Evolutionary conservation across 2,797 vertebrate genomes (phyloP).

Genomic region (Cuculus canorus): DNA sequence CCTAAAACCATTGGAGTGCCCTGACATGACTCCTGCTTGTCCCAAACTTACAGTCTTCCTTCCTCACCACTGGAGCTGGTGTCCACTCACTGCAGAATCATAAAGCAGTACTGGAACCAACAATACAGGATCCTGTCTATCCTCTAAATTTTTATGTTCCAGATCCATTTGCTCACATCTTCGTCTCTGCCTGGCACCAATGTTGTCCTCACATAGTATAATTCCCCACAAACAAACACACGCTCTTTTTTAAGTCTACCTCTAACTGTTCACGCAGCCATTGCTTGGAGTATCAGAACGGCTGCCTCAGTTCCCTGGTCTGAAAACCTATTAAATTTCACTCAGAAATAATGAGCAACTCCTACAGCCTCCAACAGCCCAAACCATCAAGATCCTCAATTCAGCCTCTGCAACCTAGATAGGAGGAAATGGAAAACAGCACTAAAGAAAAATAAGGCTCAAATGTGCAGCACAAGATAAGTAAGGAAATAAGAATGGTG

Average conservation of each 20-base stretch:
- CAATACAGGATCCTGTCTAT: neutral
- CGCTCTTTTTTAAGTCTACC: neutral
- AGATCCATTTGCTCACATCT: neutral
- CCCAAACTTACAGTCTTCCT: neutral
- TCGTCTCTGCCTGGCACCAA: neutral
- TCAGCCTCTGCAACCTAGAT: neutral
- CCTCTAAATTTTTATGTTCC: neutral
- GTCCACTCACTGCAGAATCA: neutral
- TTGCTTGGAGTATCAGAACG: slow-evolving; percentile 17
- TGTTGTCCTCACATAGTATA: neutral
- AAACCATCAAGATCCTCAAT: neutral
- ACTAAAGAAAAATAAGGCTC: neutral
- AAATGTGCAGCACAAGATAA: neutral
- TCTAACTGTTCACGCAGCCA: neutral
- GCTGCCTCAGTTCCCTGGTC: neutral
- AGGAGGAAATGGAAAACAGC: neutral
- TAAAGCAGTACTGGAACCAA: neutral
- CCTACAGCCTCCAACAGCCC: neutral
- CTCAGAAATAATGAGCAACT: slow-evolving; percentile 25
- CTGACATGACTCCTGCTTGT: neutral
- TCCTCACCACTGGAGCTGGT: no score
- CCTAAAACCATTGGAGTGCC: neutral
- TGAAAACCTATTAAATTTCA: neutral
- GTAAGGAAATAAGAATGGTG: neutral
- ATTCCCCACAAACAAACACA: no score